Base-by-base conservation (phyloP, 2,113 vertebrate genomes). In the Pachypanchax playfairii region DNA sequence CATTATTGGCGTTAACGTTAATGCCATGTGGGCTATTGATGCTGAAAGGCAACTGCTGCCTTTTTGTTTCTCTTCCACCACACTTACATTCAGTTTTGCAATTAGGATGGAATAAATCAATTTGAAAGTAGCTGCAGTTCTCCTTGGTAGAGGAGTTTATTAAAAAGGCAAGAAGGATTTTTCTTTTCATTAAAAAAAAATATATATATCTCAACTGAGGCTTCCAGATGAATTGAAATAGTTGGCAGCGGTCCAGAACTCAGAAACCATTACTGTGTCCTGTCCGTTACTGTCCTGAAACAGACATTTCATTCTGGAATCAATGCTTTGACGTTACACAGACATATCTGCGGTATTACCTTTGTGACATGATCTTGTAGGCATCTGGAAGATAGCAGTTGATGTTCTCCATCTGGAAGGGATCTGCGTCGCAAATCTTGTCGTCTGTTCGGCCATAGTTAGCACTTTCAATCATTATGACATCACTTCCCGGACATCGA, bases 291-390 rank as follows among this genome's bases (percentile, higher is more conserved):
- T 72, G 31, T 28, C n/a, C 43, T 68, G 50, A 49, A 58, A 69
- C 66, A 56, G 57, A 20, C 2, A 7, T 1, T 48, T 60, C 36
- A 18, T 35, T 71, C 71, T 50, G 48, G 12, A 29, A 13, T 12
- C 3, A 20, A 0, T 12, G 7, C 18, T 59, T 44, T 12, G 13
- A 12, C 15, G 11, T 12, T 26, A 46, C 36, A 49, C 56, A 48
- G 33, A 64, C 18, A 36, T 33, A 39, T 53, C 10, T 35, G 0
- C 9, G 18, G 0, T 24, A 68, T 91, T 94, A 98, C 97, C 97
- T 97, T 90, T 98, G 96, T 76, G 97, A 97, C 96, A 98, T 99
- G 80, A 99, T 99, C 91, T 99, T 99, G 93, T 94, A 99, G 85
- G 97, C 97, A 3, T 99, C 97, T 78, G 97, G 96, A 86, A 99